Evolutionary conservation across 2,113 vertebrate genomes (phyloP), one percentile per base, ranked within the genome.

Genomic region (Cettia cetti): DNA sequence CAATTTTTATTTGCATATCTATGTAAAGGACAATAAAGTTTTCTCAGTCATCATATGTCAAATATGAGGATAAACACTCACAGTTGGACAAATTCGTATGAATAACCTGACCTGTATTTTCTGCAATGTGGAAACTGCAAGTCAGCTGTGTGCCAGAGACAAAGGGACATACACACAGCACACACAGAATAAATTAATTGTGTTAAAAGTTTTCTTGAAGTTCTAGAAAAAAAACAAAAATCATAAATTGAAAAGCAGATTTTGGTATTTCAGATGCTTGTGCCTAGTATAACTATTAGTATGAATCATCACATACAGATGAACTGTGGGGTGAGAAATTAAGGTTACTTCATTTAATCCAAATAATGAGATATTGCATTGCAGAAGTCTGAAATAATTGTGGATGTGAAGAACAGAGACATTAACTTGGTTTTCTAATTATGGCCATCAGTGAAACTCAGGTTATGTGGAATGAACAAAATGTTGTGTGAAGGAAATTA

Each of bases 371-470:
- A 72, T 47, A 13, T 49, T 89, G 78, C 4, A 24, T 39, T 76
- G 27, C 17, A 93, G 69, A 96, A 76, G 7, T 74, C 65, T 40
- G 39, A 92, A 86, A 77, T 93, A 70, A 90, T 28, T 71, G 14
- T 77, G 19, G 14, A 28, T 93, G 27, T 80, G 63, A 63, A 80
- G 69, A 95, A 85, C 19, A 3, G 22, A 50, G 40, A 60, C 54
- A 77, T 31, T 71, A 77, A 54, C 15, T 59, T 63, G 61, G 39
- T 82, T 74, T 90, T 74, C 40, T 76, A 89, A 95, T 83, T 76
- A 83, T 9, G 14, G 53, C 47, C 78, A 74, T 49, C 33, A 86
- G 20, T 78, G 44, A 96, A 95, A 94, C 37, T 63, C 91, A 60
- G 5, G 15, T 56, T 45, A 45, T 13, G 1, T 49, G 52, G 33